phyloP scores from a whole-genome alignment of 2,888 invertebrate genomes.

The Trypoxylon attenuatum region DNA sequence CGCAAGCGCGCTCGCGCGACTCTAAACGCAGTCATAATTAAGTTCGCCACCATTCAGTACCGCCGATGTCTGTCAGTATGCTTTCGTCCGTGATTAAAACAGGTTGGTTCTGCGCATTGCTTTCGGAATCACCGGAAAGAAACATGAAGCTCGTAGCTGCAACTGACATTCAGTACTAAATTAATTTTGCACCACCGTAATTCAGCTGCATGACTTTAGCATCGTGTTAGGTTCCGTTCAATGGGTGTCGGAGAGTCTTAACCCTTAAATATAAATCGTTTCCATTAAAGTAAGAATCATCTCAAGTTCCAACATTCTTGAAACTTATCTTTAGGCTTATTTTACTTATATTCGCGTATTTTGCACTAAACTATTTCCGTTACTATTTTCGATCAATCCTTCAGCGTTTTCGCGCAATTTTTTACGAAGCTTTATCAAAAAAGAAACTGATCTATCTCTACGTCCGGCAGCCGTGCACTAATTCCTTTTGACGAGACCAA shows the following conservation, averaged over 20 bases:
- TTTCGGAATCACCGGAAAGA: not conserved
- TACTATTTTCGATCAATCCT: too few species aligned
- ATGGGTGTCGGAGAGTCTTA: too few species aligned
- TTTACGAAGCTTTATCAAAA: not conserved
- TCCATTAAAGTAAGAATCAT: too few species aligned
- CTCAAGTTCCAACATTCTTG: too few species aligned
- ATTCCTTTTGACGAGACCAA: slow-evolving; percentile 60
- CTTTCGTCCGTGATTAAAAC: not conserved
- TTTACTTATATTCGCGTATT: too few species aligned
- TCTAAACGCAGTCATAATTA: not conserved
- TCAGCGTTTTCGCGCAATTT: not conserved
- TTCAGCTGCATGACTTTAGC: too few species aligned
- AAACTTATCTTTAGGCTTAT: too few species aligned
- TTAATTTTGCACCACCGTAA: too few species aligned
- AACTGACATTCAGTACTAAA: too few species aligned
- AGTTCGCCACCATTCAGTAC: not conserved
- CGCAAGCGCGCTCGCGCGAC: not conserved
- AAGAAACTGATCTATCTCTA: not conserved
- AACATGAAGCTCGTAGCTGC: not conserved
- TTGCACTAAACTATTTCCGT: too few species aligned
- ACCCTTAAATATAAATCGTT: too few species aligned
- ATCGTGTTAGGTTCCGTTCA: too few species aligned
- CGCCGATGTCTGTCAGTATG: not conserved
- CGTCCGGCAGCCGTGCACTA: slow-evolving; percentile 43
- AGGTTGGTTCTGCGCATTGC: not conserved